These are phyloP conservation scores for Luscinia luscinia DNA, from an alignment of 2,797 vertebrate species.

Conservation along the genomic window DNA sequence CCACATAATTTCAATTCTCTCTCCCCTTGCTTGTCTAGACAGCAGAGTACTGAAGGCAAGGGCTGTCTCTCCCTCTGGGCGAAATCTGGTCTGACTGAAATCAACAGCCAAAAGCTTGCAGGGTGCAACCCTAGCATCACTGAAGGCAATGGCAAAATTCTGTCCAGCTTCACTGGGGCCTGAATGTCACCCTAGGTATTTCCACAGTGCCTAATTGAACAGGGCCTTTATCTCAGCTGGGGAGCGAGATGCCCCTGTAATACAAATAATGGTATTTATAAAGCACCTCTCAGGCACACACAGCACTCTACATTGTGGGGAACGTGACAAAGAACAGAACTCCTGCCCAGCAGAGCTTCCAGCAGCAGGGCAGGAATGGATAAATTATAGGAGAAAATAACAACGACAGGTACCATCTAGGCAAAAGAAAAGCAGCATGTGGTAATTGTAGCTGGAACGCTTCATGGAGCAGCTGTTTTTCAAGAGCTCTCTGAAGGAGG, in stretches of 20 bases:
- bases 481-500: constrained; percentile 43
- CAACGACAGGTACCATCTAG: constrained; percentile 23
- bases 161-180: not conserved
- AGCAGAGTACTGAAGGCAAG: constrained; percentile 1
- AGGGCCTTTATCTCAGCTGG: constrained; percentile 19
- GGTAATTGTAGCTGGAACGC: constrained; percentile 37
- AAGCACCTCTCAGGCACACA: not conserved
- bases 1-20: not conserved
- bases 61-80: constrained; percentile 9
- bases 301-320: not conserved
- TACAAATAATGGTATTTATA: constrained; percentile 39
- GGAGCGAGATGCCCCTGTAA: not conserved
- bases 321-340: constrained; percentile 26
- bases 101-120: not conserved
- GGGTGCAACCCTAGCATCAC: not conserved
- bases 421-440: constrained; percentile 29
- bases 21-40: constrained; percentile 1
- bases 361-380: constrained; percentile 31
- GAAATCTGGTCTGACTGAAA: constrained; percentile 39
- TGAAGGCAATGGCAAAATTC: not conserved
- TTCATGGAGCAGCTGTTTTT: constrained; percentile 52
- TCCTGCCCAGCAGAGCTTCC: constrained; percentile 47
- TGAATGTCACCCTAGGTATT: constrained; percentile 20
- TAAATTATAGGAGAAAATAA: constrained; percentile 53
- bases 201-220: not conserved